These are phyloP conservation scores for Entomobrya proxima DNA, from an alignment of 2,888 invertebrate species.

Conservation along the genomic window DNA sequence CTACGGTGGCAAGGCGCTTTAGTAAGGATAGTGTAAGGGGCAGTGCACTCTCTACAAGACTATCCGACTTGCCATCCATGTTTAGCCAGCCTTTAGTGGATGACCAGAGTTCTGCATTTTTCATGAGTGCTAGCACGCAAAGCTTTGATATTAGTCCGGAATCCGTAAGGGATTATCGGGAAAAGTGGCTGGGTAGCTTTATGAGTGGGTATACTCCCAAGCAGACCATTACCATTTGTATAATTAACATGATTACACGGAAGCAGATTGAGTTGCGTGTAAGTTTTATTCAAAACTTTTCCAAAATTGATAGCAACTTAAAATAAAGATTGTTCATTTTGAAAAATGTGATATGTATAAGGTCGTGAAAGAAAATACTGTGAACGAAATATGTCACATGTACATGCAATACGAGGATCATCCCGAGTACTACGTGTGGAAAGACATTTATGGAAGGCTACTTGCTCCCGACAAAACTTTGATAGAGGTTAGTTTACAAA, in stretches of 20 bases:
- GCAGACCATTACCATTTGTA: constrained; percentile 52
- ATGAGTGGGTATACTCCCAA: constrained; percentile 49
- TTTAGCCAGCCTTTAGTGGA: constrained; percentile 40
- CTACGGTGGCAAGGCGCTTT: constrained; percentile 26
- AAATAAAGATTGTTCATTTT: no score
- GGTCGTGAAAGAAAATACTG: constrained; percentile 38
- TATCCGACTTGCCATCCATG: constrained; percentile 59
- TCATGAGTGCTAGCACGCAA: constrained; percentile 4
- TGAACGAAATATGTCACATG: constrained; percentile 52
- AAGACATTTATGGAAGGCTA: constrained; percentile 59
- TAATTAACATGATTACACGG: constrained; percentile 59
- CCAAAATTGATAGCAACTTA: no score
- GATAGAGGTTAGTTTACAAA: constrained; percentile 51
- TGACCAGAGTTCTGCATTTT: background rate
- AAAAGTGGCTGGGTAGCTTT: constrained; percentile 33
- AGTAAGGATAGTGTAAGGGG: constrained; percentile 37
- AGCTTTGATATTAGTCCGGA: constrained; percentile 21
- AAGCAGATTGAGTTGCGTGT: constrained; percentile 50
- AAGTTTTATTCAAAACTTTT: no score
- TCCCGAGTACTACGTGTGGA: constrained; percentile 65
- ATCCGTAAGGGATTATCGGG: constrained; percentile 3
- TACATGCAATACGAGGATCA: constrained; percentile 61
- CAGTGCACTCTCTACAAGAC: constrained; percentile 29
- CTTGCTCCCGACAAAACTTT: constrained; percentile 49
- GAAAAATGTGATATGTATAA: background rate